phyloP scores from a whole-genome alignment of 2,888 invertebrate genomes.

The Synanthedon vespiformis region DNA sequence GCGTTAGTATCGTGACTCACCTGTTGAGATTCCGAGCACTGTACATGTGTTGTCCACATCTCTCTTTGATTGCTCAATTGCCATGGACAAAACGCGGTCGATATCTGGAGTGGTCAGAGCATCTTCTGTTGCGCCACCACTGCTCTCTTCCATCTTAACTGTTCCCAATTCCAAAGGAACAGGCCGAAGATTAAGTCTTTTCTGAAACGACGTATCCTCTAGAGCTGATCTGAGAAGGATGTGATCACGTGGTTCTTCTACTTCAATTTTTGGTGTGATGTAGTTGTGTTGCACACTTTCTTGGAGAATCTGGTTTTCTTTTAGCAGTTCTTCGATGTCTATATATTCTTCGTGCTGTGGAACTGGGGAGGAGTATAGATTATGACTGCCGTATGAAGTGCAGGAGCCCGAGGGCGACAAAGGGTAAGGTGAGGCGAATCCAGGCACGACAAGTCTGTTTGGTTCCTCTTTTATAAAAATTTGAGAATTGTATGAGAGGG shows the following conservation, averaged over 20 bases:
- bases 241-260: slow-evolving; percentile 75
- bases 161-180: slow-evolving; percentile 75
- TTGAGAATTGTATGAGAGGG: slow-evolving; percentile 40
- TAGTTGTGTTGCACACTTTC: slow-evolving; percentile 52
- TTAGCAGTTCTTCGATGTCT: slow-evolving; percentile 71
- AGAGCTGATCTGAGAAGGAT: slow-evolving; percentile 83
- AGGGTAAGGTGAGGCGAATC: slow-evolving; percentile 63
- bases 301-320: slow-evolving; percentile 68
- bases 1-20: slow-evolving; percentile 65
- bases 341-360: slow-evolving; percentile 73
- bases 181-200: slow-evolving; percentile 84
- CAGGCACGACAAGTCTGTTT: slow-evolving; percentile 61
- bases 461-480: slow-evolving; percentile 65
- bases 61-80: slow-evolving; percentile 87
- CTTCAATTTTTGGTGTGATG: slow-evolving; percentile 69
- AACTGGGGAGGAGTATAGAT: slow-evolving; percentile 63
- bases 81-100: slow-evolving; percentile 85
- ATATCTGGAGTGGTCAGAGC: slow-evolving; percentile 79
- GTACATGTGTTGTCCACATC: slow-evolving; percentile 89
- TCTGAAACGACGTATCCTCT: slow-evolving; percentile 87
- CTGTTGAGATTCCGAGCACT: slow-evolving; percentile 87
- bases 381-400: slow-evolving; percentile 67
- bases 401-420: slow-evolving; percentile 72
- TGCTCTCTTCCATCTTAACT: slow-evolving; percentile 78
- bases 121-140: slow-evolving; percentile 63